Evolutionary conservation across 2,113 vertebrate species (phyloP).

Genomic region (Etheostoma cragini): DNA sequence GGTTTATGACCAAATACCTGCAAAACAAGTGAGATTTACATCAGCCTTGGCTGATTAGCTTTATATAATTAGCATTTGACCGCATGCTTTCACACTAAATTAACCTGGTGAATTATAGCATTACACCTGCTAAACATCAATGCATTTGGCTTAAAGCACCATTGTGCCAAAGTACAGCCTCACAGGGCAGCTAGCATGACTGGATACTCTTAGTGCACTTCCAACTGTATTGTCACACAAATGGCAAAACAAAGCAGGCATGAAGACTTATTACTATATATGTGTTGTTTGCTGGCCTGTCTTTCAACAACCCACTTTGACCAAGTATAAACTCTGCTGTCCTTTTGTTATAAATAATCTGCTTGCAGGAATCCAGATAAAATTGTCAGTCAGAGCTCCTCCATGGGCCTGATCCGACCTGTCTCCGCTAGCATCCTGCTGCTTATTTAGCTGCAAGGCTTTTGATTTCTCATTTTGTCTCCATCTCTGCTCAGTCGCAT

Average conservation of each 20-base stretch:
- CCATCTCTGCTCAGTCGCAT: neutral
- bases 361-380: constrained; percentile 11
- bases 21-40: neutral
- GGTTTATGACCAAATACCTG: neutral
- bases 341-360: neutral
- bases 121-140: too few species aligned
- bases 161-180: neutral
- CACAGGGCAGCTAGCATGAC: neutral
- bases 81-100: neutral
- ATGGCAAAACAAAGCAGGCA: neutral
- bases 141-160: neutral
- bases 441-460: constrained; percentile 31
- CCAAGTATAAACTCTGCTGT: neutral
- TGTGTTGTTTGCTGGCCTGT: neutral
- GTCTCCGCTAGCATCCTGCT: constrained; percentile 17
- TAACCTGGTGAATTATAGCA: too few species aligned
- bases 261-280: neutral
- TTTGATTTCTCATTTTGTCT: constrained; percentile 26
- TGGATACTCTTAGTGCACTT: neutral
- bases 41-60: neutral
- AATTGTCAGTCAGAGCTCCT: constrained; percentile 7
- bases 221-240: neutral
- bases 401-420: neutral
- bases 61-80: too few species aligned
- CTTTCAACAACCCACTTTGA: neutral